Conservation (phyloP, 2,113 vertebrate genomes). For the Setophaga kirtlandii region DNA sequence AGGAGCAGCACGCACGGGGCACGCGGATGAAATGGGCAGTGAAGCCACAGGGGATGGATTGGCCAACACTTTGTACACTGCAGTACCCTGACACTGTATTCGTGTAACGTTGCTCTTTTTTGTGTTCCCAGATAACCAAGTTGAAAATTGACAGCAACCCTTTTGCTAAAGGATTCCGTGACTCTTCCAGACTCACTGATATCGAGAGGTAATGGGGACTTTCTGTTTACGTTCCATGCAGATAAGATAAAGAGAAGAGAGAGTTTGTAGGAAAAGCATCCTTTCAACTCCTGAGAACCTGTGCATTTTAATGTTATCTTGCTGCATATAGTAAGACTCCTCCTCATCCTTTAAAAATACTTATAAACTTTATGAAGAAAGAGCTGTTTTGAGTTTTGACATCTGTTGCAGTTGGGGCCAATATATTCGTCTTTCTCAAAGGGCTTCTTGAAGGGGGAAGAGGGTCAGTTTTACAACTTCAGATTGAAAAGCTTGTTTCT, state of each 20-base stretch:
- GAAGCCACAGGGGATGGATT: background rate
- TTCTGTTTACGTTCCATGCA: slow-evolving; percentile 73
- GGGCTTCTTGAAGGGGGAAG: background rate
- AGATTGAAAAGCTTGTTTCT: slow-evolving; percentile 44
- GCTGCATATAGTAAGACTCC: background rate
- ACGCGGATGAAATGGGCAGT: background rate
- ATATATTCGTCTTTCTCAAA: background rate
- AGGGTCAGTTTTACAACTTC: slow-evolving; percentile 20
- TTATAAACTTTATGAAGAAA: slow-evolving; percentile 5
- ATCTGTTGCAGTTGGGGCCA: background rate
- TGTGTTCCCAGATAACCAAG: slow-evolving; percentile 92
- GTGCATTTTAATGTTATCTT: slow-evolving; percentile 31
- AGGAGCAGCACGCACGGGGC: background rate
- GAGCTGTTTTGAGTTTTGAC: slow-evolving; percentile 16
- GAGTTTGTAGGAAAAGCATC: slow-evolving; percentile 60
- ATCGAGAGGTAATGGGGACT: slow-evolving; percentile 96
- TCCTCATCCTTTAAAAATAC: slow-evolving; percentile 37
- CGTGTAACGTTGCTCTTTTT: slow-evolving; percentile 17
- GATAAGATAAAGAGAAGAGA: slow-evolving; percentile 72
- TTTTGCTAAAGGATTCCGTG: slow-evolving; percentile 98
- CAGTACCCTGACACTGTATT: background rate
- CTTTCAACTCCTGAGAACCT: slow-evolving; percentile 41
- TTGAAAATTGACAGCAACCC: slow-evolving; percentile 99
- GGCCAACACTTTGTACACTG: background rate
- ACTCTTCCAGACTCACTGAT: slow-evolving; percentile 97